Evolutionary conservation across 2,797 vertebrate species (phyloP).

Genomic region (Perdix hodgsoniae): DNA sequence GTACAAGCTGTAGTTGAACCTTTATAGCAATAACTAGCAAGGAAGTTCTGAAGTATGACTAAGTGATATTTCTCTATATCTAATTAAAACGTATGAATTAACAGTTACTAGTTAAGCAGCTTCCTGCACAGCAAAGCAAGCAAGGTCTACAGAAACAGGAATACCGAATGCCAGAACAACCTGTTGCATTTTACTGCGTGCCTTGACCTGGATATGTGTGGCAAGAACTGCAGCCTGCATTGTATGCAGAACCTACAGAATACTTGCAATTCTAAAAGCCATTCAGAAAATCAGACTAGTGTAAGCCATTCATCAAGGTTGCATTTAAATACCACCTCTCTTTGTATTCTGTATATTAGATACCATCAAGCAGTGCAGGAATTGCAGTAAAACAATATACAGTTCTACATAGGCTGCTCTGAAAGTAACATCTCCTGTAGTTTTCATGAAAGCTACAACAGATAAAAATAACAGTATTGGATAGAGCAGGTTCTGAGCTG

Average conservation of each 20-base stretch:
- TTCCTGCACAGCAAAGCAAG: not conserved
- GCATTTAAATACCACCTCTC: not conserved
- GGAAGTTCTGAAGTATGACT: not conserved
- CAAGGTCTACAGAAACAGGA: not conserved
- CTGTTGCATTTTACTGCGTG: not conserved
- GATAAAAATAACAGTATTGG: not conserved
- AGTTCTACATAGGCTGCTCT: not conserved
- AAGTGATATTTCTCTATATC: not conserved
- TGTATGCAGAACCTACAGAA: not conserved
- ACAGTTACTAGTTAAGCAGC: not conserved
- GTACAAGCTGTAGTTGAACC: not conserved
- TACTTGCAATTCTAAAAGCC: not conserved
- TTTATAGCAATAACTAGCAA: not conserved
- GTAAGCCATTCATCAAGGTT: not conserved
- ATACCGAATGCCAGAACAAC: not conserved
- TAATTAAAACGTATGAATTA: not conserved
- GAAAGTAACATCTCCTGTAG: not conserved
- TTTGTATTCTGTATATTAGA: not conserved
- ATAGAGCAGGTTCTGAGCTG: not conserved
- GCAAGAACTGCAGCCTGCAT: not conserved
- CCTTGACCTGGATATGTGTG: not conserved
- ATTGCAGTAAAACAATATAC: not conserved
- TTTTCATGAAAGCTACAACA: not conserved
- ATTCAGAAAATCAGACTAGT: not conserved
- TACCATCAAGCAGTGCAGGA: not conserved